Evolutionary conservation across 2,797 vertebrate species (phyloP).

Genomic region (Silurus lanzhouensis): DNA sequence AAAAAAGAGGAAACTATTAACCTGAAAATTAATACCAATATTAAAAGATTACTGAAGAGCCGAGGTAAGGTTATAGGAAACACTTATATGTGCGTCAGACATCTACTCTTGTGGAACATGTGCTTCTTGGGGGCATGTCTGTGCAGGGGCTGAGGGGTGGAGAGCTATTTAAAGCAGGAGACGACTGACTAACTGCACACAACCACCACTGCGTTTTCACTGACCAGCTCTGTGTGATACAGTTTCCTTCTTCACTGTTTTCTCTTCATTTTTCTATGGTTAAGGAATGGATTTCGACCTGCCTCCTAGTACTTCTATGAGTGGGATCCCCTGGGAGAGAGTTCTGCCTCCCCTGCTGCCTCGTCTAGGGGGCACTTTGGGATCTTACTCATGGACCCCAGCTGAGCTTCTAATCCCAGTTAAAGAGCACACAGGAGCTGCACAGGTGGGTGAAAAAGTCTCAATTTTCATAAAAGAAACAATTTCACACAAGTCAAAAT

Average conservation of each 20-base stretch:
- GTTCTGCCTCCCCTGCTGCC: constrained; percentile 74
- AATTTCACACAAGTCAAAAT: too few species aligned
- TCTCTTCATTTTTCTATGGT: not conserved
- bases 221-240: not conserved
- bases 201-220: not conserved
- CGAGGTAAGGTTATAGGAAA: not conserved
- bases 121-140: not conserved
- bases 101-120: not conserved
- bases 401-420: constrained; percentile 67
- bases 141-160: constrained; percentile 13
- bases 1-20: not conserved
- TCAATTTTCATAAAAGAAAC: not conserved
- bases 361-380: constrained; percentile 65
- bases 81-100: not conserved
- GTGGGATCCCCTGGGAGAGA: constrained; percentile 74
- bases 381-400: constrained; percentile 66
- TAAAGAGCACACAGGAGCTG: constrained; percentile 63
- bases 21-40: not conserved
- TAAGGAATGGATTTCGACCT: constrained; percentile 75
- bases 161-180: constrained; percentile 36
- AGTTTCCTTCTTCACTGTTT: not conserved
- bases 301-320: constrained; percentile 61
- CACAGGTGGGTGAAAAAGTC: constrained; percentile 65
- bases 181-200: not conserved
- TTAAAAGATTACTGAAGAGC: too few species aligned